Evolutionary conservation across 2,888 invertebrate genomes (phyloP), one percentile per base, ranked within the genome.

Genomic region (Sinopyrophorus schimmeli): DNA sequence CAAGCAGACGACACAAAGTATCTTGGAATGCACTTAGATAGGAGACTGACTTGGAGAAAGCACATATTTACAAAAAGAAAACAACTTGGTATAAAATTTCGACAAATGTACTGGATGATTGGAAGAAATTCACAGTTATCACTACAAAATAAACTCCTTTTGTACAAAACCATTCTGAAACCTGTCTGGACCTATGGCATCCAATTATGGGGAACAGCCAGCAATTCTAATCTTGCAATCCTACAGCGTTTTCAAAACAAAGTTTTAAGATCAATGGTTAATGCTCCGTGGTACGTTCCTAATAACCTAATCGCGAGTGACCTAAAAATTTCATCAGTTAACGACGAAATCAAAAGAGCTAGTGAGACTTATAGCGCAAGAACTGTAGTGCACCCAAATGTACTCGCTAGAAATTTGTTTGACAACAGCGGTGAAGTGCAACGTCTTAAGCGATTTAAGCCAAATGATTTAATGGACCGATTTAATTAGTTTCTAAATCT

Each of bases 61-160:
- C 15, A 43, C 24, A 43, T 20, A 1, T 35, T 28, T 18, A 43
- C 35, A 20, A 43, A 34, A 37, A 11, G 28, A 17, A 24, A 41
- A 14, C 35, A 42, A 30, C 37, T 48, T 16, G 17, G 28, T 10
- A 7, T 42, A 21, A 42, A 48, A 18, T 10, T 35, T 5, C 26
- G 15, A 35, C 18, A 42, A 30, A 27, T 37, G 28, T 28, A 42
- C 15, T 41, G 48, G 42, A 3, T 42, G 37, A 15, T 42, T 7
- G 37, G 30, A 6, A 48, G 31, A 24, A 15, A 21, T 11, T 42
- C 30, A 6, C 35, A 42, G 23, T 11, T 47, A 11, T 21, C 47
- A 27, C 15, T 34, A 6, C 15, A 47, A 20, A 47, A 47, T 11
- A 48, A 42, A 48, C 24, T 48, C 5, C 26, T 48, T 2, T 10